A percentile compares a stretch with the other conserved stretches of the same genome.
phyloP scores from a whole-genome alignment of 2,797 vertebrate genomes.

The Gorsachius magnificus region DNA sequence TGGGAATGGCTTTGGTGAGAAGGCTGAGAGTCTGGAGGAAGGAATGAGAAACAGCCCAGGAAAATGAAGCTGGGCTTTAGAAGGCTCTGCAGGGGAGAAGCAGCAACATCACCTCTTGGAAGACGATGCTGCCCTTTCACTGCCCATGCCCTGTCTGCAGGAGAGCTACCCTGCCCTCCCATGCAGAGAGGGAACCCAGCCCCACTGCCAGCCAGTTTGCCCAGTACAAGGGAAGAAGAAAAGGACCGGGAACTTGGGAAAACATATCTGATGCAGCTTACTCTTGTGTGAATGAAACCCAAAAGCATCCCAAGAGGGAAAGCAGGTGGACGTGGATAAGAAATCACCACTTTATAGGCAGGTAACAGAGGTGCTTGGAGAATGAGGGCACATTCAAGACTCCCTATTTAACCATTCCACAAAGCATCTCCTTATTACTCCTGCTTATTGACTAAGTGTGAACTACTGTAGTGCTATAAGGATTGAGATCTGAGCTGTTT shows the following conservation, averaged over 20 bases:
- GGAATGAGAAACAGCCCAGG: neutral
- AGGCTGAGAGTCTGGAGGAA: neutral
- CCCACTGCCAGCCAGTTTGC: neutral
- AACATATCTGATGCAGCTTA: neutral
- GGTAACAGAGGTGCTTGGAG: neutral
- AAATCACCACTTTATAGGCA: neutral
- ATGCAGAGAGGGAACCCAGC: neutral
- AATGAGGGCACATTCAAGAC: neutral
- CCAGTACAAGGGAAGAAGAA: neutral
- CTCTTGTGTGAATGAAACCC: neutral
- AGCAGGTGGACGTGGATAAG: neutral
- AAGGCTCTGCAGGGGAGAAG: neutral
- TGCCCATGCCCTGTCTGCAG: neutral
- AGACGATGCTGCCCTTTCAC: neutral
- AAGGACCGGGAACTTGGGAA: neutral
- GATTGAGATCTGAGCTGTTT: neutral
- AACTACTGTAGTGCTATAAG: neutral
- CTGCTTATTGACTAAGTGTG: conserved; percentile 7
- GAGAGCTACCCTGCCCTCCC: neutral
- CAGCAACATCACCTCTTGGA: neutral
- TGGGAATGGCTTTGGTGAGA: neutral
- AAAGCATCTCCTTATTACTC: neutral
- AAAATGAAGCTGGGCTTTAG: neutral
- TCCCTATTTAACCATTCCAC: neutral
- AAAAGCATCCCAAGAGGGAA: neutral